These are phyloP conservation scores for Drosophila leontia DNA, from an alignment of 1,140 invertebrate genomes.

Conservation along the genomic window DNA sequence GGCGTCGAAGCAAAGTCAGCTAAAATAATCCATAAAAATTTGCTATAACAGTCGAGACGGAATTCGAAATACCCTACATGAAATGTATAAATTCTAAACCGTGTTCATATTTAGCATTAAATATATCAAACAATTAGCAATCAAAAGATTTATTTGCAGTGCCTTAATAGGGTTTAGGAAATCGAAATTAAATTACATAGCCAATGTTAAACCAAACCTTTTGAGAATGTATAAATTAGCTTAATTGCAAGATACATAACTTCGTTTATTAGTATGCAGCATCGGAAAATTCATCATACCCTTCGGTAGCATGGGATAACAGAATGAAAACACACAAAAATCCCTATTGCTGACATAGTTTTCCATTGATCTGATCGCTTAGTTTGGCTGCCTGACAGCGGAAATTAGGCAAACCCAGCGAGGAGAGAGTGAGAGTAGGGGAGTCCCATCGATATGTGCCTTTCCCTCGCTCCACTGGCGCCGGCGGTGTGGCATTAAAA, in stretches of 20 bases:
- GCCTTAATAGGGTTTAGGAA: neutral
- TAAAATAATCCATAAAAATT: neutral
- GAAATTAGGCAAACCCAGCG: slow-evolving; percentile 51
- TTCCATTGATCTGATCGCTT: slow-evolving; percentile 54
- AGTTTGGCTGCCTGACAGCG: slow-evolving; percentile 42
- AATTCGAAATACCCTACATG: slow-evolving; percentile 2
- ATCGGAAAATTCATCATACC: slow-evolving; percentile 11
- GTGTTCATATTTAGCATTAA: neutral
- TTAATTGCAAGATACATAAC: neutral
- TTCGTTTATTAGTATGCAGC: neutral
- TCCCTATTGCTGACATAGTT: slow-evolving; percentile 56
- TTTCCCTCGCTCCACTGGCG: neutral
- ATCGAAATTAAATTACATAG: too few relatives aligned
- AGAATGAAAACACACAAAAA: slow-evolving; percentile 39
- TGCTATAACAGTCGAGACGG: too few relatives aligned
- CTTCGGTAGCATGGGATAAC: slow-evolving; percentile 4
- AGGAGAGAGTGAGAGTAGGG: neutral
- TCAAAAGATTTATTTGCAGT: too few relatives aligned
- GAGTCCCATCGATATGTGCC: slow-evolving; percentile 8
- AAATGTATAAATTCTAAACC: too few relatives aligned
- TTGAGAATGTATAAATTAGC: too few relatives aligned
- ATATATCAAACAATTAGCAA: neutral
- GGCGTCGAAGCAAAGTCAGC: slow-evolving; percentile 22
- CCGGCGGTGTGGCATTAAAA: slow-evolving; percentile 44
- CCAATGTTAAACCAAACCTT: too few relatives aligned